Base-by-base conservation (phyloP, 2,113 vertebrate genomes). In the Cebidichthys violaceus region DNA sequence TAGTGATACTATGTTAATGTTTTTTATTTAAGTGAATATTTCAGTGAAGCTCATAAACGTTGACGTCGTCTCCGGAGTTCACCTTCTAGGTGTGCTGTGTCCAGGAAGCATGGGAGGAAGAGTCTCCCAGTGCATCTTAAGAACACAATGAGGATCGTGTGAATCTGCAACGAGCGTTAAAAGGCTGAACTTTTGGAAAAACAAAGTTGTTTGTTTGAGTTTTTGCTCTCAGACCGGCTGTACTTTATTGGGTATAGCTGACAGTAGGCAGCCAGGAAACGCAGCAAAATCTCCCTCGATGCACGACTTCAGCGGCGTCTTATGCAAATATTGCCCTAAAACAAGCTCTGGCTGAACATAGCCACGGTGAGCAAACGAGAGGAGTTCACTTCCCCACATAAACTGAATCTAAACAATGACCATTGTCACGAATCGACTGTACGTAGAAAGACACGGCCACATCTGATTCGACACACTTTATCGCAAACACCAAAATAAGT, bases 151-250 rank as follows among this genome's bases (percentile, higher is more conserved):
- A 41, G 62, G 70, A 54, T 17, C 33, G 31, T 75, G 39, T 73
- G 60, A 79, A 82, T 82, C 71, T 79, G 59, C 35, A 18, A 27
- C 1, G 3, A 37, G 77, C 14, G 75, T 81, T 35, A 72, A 75
- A 75, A 88, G 59, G 74, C 74, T 84, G 18, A 71, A 66, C 3
- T 18, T 54, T 52, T 76, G 75, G 68, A 69, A 82, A 82, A n/a
- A 69, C 18, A 24, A 29, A 35, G 9, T n/a, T 39, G 54, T 83
- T 66, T 69, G 41, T 76, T 77, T 84, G 22, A 57, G 82, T 37
- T 45, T 64, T 75, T 80, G 37, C 1, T 75, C 69, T 77, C 45
- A 82, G 69, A 74, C 50, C 57, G 75, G 57, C 59, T 78, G 72
- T 10, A 64, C 10, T 76, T 79, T 57, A 73, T 62, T 82, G 50